Evolutionary conservation across 1,140 invertebrate species (phyloP).

Genomic region (Cataglyphis hispanica): DNA sequence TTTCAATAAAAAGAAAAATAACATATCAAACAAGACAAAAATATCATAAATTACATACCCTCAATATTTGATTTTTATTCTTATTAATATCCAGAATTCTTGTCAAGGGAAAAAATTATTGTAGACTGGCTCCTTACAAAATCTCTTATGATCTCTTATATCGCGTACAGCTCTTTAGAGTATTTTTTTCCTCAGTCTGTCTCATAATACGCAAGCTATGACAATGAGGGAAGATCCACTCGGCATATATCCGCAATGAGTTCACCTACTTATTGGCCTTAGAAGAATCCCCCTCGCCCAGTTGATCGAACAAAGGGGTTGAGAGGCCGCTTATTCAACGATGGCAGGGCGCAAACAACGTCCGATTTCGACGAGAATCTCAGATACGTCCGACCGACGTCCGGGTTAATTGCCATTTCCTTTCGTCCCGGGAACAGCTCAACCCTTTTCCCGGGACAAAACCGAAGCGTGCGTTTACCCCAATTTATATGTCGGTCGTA

Average conservation of each 20-base stretch:
- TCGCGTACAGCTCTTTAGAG: not conserved
- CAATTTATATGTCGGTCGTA: slow-evolving; percentile 73
- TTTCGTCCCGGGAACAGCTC: slow-evolving; percentile 54
- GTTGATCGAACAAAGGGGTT: slow-evolving; percentile 22
- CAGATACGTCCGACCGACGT: slow-evolving; percentile 59
- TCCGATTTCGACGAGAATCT: slow-evolving; percentile 45
- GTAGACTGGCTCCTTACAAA: not conserved
- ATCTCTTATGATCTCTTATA: not conserved
- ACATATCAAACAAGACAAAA: too few relatives aligned
- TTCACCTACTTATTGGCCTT: slow-evolving; percentile 33
- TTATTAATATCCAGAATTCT: not conserved
- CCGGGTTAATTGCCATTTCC: slow-evolving; percentile 79
- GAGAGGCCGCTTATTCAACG: slow-evolving; percentile 47
- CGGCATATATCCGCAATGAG: slow-evolving; percentile 27
- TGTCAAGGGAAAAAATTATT: not conserved
- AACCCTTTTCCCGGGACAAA: slow-evolving; percentile 48
- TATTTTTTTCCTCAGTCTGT: not conserved
- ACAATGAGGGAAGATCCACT: not conserved
- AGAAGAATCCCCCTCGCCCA: slow-evolving; percentile 27
- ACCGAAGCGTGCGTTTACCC: slow-evolving; percentile 64
- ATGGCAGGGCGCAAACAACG: slow-evolving; percentile 35
- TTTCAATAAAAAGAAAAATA: not conserved
- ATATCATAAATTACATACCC: too few relatives aligned
- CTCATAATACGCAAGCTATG: not conserved
- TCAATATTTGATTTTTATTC: slow-evolving; percentile 1